Evolutionary conservation across 2,113 vertebrate species (phyloP).

Genomic region (Lasiurus borealis): DNA sequence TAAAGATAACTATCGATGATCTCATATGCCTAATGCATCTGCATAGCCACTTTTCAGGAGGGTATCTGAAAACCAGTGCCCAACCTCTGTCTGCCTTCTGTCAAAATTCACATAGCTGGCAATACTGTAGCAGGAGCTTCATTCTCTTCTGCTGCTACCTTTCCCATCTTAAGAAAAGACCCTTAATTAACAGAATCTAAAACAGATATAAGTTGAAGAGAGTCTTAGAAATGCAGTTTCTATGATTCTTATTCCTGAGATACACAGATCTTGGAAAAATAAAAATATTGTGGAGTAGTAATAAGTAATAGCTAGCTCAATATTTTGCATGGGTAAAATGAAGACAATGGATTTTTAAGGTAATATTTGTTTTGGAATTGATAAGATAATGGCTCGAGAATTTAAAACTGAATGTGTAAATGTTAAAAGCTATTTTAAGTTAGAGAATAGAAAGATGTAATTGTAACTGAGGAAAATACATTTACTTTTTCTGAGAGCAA

Average conservation of each 20-base stretch:
- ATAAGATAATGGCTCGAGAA: not conserved
- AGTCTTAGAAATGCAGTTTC: not conserved
- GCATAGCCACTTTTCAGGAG: not conserved
- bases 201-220: not conserved
- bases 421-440: not conserved
- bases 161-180: not conserved
- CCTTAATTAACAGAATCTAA: not conserved
- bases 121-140: no score
- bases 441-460: not conserved
- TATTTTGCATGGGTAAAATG: not conserved
- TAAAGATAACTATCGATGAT: not conserved
- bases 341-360: not conserved
- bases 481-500: not conserved
- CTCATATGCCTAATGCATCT: not conserved
- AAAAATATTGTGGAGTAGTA: not conserved
- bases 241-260: not conserved
- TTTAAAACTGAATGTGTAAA: slow-evolving; percentile 4
- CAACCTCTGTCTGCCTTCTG: not conserved
- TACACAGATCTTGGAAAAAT: not conserved
- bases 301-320: not conserved
- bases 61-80: not conserved
- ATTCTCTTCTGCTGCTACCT: not conserved
- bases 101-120: not conserved
- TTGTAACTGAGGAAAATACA: not conserved
- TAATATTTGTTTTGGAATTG: not conserved